These are phyloP conservation scores for Heterodera carotae DNA, from an alignment of 1,140 invertebrate genomes.

Conservation along the genomic window DNA sequence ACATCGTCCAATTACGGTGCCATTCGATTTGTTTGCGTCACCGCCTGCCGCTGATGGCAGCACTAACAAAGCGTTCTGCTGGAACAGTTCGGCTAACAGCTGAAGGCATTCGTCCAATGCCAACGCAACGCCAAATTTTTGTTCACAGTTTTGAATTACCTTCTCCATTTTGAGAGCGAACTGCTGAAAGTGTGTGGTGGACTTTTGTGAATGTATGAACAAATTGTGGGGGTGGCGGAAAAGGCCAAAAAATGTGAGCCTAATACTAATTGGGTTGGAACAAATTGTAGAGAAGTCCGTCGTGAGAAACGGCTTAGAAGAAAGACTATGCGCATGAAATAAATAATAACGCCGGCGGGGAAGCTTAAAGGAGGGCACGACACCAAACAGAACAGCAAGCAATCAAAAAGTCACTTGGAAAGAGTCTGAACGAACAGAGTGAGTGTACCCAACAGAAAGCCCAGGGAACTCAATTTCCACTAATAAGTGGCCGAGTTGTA, in stretches of 20 bases:
- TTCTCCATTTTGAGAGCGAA: conserved; percentile 37
- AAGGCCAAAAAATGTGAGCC: neutral
- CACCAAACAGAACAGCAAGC: too few relatives aligned
- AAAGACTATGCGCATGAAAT: too few relatives aligned
- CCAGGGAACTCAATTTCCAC: neutral
- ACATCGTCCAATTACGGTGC: conserved; percentile 17
- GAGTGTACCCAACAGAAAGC: too few relatives aligned
- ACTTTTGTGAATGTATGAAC: neutral
- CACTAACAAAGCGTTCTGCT: conserved; percentile 31
- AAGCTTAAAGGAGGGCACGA: too few relatives aligned
- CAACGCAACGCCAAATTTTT: conserved; percentile 40
- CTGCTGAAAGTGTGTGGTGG: neutral
- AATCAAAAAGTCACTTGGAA: too few relatives aligned
- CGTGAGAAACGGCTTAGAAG: neutral
- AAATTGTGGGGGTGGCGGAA: neutral
- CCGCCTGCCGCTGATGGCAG: too few relatives aligned
- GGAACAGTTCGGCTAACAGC: conserved; percentile 37
- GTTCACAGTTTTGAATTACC: conserved; percentile 44
- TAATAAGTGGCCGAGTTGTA: neutral
- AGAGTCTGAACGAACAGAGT: too few relatives aligned
- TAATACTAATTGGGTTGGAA: conserved; percentile 7
- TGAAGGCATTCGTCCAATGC: conserved; percentile 40
- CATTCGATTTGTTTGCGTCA: conserved; percentile 26
- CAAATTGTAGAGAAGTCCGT: neutral
- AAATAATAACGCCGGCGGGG: too few relatives aligned